phyloP scores from a whole-genome alignment of 2,113 vertebrate genomes.

The Pristiophorus japonicus region DNA sequence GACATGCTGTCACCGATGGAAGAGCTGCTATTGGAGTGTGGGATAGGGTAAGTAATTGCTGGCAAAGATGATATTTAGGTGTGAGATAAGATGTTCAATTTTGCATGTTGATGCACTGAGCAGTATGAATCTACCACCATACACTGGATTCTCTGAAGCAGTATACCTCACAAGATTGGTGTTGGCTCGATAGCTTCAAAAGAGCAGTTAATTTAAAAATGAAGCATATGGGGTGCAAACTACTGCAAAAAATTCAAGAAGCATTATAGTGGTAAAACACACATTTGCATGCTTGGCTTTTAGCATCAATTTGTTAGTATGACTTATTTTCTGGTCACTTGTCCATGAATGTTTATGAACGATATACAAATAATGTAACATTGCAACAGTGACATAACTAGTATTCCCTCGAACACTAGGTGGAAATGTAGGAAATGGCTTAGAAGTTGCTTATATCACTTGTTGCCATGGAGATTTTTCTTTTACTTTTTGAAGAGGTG shows the following conservation, averaged over 20 bases:
- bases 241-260: not conserved
- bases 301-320: not conserved
- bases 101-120: not conserved
- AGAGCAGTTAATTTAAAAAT: not conserved
- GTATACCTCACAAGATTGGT: not conserved
- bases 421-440: not conserved
- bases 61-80: not conserved
- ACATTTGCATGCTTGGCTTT: not conserved
- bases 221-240: not conserved
- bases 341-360: not conserved
- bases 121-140: not conserved
- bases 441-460: not conserved
- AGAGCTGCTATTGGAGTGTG: not conserved
- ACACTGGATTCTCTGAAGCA: not conserved
- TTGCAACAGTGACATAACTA: not conserved
- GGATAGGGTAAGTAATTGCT: not conserved
- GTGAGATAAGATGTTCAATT: not conserved
- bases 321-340: not conserved
- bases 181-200: not conserved
- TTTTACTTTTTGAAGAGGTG: not conserved
- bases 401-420: not conserved
- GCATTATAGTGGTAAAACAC: not conserved
- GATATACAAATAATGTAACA: not conserved
- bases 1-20: not conserved
- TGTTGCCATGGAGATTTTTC: not conserved